Percentiles rank a stretch among this genome's conserved stretches.
Evolutionary conservation across 2,113 vertebrate species (phyloP).

Genomic region (Malurus elegans): DNA sequence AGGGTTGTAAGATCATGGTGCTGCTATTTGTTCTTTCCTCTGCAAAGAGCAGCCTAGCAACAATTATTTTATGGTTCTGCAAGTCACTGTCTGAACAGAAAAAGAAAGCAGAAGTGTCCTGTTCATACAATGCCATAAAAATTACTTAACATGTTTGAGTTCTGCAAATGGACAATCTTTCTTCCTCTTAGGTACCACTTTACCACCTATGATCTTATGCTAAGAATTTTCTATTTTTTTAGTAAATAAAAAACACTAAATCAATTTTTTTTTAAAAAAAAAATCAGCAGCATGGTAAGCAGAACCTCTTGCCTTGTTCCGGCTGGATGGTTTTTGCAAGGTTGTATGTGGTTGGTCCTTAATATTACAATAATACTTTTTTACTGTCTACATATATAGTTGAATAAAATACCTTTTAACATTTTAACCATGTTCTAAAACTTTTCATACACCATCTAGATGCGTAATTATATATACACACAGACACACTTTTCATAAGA

Average conservation of each 20-base stretch:
- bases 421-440: background rate
- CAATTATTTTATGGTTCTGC: background rate
- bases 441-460: background rate
- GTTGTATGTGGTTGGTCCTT: rapidly evolving
- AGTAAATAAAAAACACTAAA: background rate
- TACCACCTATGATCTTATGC: background rate
- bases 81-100: background rate
- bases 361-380: background rate
- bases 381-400: background rate
- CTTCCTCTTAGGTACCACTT: background rate
- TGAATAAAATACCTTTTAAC: background rate
- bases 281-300: background rate
- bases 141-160: background rate
- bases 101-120: background rate
- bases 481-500: rapidly evolving
- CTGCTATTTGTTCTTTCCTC: background rate
- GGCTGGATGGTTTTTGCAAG: background rate
- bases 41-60: background rate
- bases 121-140: background rate
- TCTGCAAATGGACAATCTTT: background rate
- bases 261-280: background rate
- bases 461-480: background rate
- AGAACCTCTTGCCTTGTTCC: background rate
- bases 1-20: background rate
- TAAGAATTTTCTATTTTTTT: background rate